Evolutionary conservation across 2,888 invertebrate species (phyloP), one percentile per base, ranked within the genome.

Genomic region (Allophyes oxyacanthae): DNA sequence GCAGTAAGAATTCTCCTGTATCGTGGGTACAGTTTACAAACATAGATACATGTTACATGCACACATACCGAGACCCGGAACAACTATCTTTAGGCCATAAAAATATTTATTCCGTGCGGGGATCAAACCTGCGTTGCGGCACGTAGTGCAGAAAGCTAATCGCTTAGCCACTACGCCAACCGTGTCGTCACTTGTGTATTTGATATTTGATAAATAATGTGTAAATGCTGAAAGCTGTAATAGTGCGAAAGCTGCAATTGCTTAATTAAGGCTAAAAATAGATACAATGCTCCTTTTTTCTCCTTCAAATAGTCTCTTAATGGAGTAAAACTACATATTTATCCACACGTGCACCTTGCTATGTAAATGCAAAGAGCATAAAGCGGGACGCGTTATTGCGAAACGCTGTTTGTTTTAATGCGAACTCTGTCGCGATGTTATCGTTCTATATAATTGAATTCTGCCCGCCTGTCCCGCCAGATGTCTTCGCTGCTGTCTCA

Each of bases 391-490:
- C 65, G 71, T 76, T 81, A 82, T 77, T 73, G 59, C 74, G 33
- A 71, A 78, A 69, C 64, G 69, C 79, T 85, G 84, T 85, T 85
- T 81, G 84, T 85, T 78, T 85, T 85, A 86, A 85, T 86, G 84
- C 75, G 77, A 81, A 73, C 79, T 74, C 79, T 64, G 77, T 81
- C 75, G 76, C 77, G 78, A 82, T 83, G 84, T 80, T 85, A 82
- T 82, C 83, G 80, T 83, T 79, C 78, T 78, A 79, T 84, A 79
- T 84, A 86, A 87, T 87, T 88, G 83, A 85, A 87, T 86, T 85
- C 79, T 83, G 80, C 76, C 78, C 84, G 81, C 84, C 81, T 87
- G 87, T 86, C 78, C 75, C 72, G 72, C 83, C 86, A 87, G 85
- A 82, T 86, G 86, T 83, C 82, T 82, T 78, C 77, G 64, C 64